Percentiles rank a stretch among this genome's conserved stretches.
phyloP scores from a whole-genome alignment of 2,888 invertebrate species.

The Ceraclea dissimilis region DNA sequence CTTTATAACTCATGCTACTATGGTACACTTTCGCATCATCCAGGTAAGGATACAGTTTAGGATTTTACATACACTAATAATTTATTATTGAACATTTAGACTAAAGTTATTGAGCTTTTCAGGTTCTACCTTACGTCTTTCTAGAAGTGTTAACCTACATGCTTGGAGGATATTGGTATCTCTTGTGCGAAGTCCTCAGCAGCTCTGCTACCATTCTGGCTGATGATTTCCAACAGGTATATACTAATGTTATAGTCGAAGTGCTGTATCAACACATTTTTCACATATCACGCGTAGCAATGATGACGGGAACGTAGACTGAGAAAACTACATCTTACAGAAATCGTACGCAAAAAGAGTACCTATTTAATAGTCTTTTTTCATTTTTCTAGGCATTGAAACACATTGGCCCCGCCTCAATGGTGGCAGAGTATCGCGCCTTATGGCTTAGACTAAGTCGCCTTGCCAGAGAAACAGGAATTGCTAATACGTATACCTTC shows the following conservation, averaged over 20 bases:
- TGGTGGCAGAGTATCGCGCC: conserved; percentile 62
- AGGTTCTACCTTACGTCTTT: conserved; percentile 61
- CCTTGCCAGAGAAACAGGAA: conserved; percentile 57
- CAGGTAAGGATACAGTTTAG: conserved; percentile 40
- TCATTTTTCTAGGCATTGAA: conserved; percentile 46
- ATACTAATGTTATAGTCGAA: not conserved
- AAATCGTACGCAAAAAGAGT: too few relatives aligned
- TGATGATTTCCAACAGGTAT: conserved; percentile 59
- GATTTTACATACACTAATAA: not conserved
- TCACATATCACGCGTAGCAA: too few relatives aligned
- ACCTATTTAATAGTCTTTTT: too few relatives aligned
- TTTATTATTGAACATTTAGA: not conserved
- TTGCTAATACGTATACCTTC: conserved; percentile 60
- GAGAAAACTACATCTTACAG: too few relatives aligned
- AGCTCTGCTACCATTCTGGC: conserved; percentile 57
- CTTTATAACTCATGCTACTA: conserved; percentile 60
- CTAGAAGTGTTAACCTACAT: conserved; percentile 61
- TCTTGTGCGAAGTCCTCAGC: conserved; percentile 59
- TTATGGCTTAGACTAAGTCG: conserved; percentile 65
- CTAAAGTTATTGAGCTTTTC: conserved; percentile 17
- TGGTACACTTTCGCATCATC: conserved; percentile 57
- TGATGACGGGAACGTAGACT: too few relatives aligned
- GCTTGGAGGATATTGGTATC: conserved; percentile 64
- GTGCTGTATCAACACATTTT: not conserved
- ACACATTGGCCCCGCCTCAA: conserved; percentile 59